A percentile compares a stretch with the other conserved stretches of the same genome.
phyloP scores from a whole-genome alignment of 2,113 vertebrate genomes.

The Pseudorasbora parva region DNA sequence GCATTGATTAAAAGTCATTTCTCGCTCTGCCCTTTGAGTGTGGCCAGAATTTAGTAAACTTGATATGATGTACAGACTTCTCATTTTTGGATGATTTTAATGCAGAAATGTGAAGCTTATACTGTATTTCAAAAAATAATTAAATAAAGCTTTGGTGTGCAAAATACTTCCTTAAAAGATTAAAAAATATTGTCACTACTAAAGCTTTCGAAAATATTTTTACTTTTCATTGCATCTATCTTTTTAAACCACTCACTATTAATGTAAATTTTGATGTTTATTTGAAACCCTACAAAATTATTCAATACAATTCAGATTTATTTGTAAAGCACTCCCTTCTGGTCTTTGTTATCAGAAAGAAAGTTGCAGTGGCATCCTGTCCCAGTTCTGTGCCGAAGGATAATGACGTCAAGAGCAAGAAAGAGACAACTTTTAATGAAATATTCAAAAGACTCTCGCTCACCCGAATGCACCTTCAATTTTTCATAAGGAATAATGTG shows the following conservation, averaged over 20 bases:
- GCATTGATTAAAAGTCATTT: not conserved
- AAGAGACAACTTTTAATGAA: constrained; percentile 48
- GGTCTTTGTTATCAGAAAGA: constrained; percentile 3
- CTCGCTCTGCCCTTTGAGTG: not conserved
- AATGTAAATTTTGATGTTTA: not conserved
- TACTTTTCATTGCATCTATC: not conserved
- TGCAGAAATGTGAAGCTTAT: too few relatives aligned
- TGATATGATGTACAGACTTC: not conserved
- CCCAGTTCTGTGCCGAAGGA: constrained; percentile 37
- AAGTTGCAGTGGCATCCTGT: constrained; percentile 35
- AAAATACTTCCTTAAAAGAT: not conserved
- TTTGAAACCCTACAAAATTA: not conserved
- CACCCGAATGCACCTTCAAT: constrained; percentile 37
- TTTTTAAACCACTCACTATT: not conserved
- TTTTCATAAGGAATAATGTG: constrained; percentile 43
- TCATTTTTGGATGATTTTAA: too few relatives aligned
- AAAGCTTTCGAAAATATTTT: not conserved
- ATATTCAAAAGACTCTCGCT: constrained; percentile 45
- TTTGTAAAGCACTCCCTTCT: not conserved
- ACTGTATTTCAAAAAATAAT: too few relatives aligned
- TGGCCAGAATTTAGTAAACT: not conserved
- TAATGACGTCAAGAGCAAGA: constrained; percentile 8
- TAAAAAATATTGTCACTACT: not conserved
- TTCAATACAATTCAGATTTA: not conserved
- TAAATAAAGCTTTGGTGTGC: not conserved